phyloP scores from a whole-genome alignment of 2,888 invertebrate species.

The Plebejus anna region DNA sequence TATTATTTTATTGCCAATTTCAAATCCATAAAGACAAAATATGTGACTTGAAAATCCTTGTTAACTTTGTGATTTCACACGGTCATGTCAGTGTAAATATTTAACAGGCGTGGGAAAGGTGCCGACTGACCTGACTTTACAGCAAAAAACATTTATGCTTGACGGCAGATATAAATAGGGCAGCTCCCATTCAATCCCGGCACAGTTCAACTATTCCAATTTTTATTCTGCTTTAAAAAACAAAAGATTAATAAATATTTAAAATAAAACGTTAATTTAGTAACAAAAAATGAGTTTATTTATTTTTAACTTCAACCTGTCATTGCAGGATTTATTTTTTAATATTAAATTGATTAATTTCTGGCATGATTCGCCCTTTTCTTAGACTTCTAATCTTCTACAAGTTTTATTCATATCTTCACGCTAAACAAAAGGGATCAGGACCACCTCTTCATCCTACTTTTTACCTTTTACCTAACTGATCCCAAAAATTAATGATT shows the following conservation, averaged over 20 bases:
- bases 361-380: too few species aligned
- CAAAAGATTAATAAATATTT: neutral
- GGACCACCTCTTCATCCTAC: too few species aligned
- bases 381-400: too few species aligned
- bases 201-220: neutral
- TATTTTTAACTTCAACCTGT: neutral
- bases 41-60: neutral
- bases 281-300: neutral
- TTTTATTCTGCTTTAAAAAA: neutral
- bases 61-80: neutral
- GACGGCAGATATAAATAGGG: conserved; percentile 11
- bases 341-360: too few species aligned
- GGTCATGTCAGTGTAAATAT: neutral
- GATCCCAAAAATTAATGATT: neutral
- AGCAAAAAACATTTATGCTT: conserved; percentile 9
- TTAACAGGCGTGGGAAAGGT: neutral
- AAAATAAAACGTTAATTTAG: neutral
- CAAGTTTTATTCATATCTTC: too few species aligned
- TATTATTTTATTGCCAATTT: neutral
- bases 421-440: neutral
- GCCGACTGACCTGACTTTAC: neutral
- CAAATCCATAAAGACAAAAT: neutral
- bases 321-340: too few species aligned
- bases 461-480: neutral
- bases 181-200: neutral